Evolutionary conservation across 2,888 invertebrate genomes (phyloP), one percentile per base, ranked within the genome.

Genomic region (Phasia obesa): DNA sequence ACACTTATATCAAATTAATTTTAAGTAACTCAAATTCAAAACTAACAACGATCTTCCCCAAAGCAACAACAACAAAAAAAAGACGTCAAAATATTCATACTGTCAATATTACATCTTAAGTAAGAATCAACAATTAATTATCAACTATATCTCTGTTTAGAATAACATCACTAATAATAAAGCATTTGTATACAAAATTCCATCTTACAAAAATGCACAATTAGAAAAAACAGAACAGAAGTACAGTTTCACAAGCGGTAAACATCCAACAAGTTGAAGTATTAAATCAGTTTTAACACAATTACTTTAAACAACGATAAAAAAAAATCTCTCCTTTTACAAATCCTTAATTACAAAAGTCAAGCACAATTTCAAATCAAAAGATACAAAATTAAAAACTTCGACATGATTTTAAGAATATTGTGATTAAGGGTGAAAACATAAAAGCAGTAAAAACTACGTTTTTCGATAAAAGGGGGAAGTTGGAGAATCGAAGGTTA

Each of bases 341-440:
- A 44, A 71, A 44, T 64, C 17, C 21, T 70, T 59, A 81, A 57
- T 60, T 57, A 47, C 21, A 70, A 47, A 62, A 49, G 81, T 75
- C 64, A 47, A 74, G 65, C 79, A 82, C 79, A 79, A 69, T 65
- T 59, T 67, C 31, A 62, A 25, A 4, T 23, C n/a, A 47, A 69
- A 71, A 25, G 31, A 53, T 17, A 65, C 19, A 59, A 17, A 73
- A 67, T 38, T 19, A 78, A 70, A 67, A 76, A 19, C 55, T 73
- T 73, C 84, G 79, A 70, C 71, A 86, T 86, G 86, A 86, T 86
- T 67, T 78, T 86, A 60, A 86, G 86, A 86, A 86, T 84, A 84
- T 76, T 81, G 74, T 85, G 82, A 86, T 69, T 73, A 73, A 65
- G 31, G 59, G 60, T 21, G 25, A 53, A 67, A 65, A 19, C 31